These are phyloP conservation scores for Protodeltote pygarga DNA, from an alignment of 2,888 invertebrate genomes.

Conservation along the genomic window DNA sequence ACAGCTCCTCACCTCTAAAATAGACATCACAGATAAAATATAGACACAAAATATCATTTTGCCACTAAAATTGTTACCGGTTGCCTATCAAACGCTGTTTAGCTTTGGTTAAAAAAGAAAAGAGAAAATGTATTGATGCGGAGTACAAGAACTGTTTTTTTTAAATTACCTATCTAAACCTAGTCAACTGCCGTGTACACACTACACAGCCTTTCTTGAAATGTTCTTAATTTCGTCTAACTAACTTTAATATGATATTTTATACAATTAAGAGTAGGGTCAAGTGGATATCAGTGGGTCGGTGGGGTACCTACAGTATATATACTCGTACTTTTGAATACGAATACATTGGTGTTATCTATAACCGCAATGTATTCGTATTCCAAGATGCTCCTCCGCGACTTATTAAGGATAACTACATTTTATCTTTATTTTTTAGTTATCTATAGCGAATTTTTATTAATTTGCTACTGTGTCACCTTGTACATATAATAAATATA, in stretches of 20 bases:
- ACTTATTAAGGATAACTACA: no score
- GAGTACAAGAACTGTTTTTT: slow-evolving; percentile 22
- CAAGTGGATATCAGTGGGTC: neutral
- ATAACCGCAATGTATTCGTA: no score
- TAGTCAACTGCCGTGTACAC: slow-evolving; percentile 32
- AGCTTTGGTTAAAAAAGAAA: slow-evolving; percentile 24
- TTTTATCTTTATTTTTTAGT: no score
- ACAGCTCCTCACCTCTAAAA: slow-evolving; percentile 72
- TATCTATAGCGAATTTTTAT: no score
- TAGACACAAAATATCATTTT: slow-evolving; percentile 76
- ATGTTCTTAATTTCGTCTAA: slow-evolving; percentile 32
- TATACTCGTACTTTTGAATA: no score
- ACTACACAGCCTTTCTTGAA: slow-evolving; percentile 30
- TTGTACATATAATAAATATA: no score
- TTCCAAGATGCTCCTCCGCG: no score
- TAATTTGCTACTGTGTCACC: no score
- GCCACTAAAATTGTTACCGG: slow-evolving; percentile 62
- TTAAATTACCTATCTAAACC: slow-evolving; percentile 46
- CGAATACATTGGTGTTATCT: no score
- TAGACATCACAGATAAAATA: slow-evolving; percentile 86
- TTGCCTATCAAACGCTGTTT: slow-evolving; percentile 55
- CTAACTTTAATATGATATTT: slow-evolving; percentile 21
- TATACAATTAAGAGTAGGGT: slow-evolving; percentile 10
- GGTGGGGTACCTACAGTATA: no score
- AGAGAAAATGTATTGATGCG: neutral